Percentiles rank a stretch among this genome's conserved stretches.
These are phyloP conservation scores for Iguana delicatissima DNA, from an alignment of 2,797 vertebrate genomes.

Conservation along the genomic window DNA sequence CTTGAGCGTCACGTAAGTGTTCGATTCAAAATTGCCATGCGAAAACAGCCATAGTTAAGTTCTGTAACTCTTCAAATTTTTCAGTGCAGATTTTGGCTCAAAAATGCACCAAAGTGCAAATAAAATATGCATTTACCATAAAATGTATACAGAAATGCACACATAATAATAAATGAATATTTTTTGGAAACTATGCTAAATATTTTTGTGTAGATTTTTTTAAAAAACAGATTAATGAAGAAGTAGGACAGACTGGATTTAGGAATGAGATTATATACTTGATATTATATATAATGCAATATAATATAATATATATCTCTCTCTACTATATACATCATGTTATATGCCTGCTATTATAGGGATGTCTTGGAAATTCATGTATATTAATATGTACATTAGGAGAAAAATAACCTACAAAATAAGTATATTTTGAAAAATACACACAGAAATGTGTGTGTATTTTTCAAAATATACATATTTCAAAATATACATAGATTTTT, in stretches of 20 bases:
- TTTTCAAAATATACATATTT: no score
- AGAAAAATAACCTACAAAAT: no score
- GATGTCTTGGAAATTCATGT: not conserved
- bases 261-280: not conserved
- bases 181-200: not conserved
- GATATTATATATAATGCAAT: no score
- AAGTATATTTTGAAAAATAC: no score
- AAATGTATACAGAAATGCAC: not conserved
- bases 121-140: not conserved
- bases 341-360: not conserved
- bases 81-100: not conserved
- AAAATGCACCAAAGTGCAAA: not conserved
- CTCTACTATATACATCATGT: no score
- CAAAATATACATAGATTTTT: not conserved
- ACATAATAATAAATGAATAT: not conserved
- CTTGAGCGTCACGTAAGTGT: no score
- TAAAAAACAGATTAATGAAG: not conserved
- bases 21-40: no score
- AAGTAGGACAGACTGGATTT: not conserved
- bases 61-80: not conserved
- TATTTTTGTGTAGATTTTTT: not conserved
- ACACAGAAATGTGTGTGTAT: no score
- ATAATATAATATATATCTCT: no score
- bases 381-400: no score
- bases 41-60: not conserved